Evolutionary conservation across 2,113 vertebrate species (phyloP), one percentile per base, ranked within the genome.

Genomic region (Pristiophorus japonicus): DNA sequence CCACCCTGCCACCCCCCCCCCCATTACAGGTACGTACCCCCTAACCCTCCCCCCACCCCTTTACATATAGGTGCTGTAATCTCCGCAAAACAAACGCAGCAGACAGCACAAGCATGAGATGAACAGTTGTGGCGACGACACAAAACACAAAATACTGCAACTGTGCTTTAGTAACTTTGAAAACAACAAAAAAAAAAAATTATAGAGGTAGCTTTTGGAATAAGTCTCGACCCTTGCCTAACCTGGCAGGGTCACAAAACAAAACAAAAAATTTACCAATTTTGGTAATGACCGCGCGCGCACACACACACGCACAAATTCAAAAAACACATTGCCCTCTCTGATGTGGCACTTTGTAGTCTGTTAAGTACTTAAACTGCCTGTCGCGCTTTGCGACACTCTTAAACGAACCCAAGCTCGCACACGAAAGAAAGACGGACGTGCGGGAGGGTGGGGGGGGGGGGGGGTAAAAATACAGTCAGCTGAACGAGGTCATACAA

Each of bases 161-260:
- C 96, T 97, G 96, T 96, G 97, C 97, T 97, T 97, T 96, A 95
- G 94, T 96, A 96, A 96, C 85, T 96, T 96, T n/a, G n/a, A n/a
- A n/a, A 96, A 73, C 96, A 96, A 96, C 96, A 96, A 96, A 96
- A 96, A 97, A 97, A 96, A 10, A 97, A 98, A 98, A n/a, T n/a
- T 96, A 97, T 98, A 99, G 99, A 99, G 99, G 99, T 99, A 99
- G 99, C 99, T 99, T 98, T 98, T 97, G 98, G 97, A 97, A 98
- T 96, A 97, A 98, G n/a, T 92, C 22, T 63, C 1, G 88, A 65
- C 88, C 59, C 88, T 95, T 95, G 97, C 96, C 97, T 97, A 97
- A 97, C 97, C 96, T 3, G 4, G 87, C 6, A 47, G 55, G 45
- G 62, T 30, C 96, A 96, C 92, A 95, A 96, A 97, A 97, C 96